Conservation (phyloP, 1,140 invertebrate species). For the Oppia nitens region DNA sequence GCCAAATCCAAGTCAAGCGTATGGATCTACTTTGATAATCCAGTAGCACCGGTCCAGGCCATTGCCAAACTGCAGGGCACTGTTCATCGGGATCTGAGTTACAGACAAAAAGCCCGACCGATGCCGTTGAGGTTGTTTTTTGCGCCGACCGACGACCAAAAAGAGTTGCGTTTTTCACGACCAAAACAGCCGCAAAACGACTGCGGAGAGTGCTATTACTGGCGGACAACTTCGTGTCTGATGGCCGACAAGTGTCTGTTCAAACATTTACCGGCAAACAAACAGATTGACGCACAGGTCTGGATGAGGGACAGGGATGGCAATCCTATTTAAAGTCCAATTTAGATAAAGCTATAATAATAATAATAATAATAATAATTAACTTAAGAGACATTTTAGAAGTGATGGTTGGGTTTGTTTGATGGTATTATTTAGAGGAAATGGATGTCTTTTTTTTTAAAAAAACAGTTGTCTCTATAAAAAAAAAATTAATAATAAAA, state of each 20-base stretch:
- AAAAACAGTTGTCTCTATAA: no score
- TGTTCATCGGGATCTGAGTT: slow-evolving; percentile 1
- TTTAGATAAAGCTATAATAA: no score
- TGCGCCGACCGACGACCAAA: slow-evolving; percentile 16
- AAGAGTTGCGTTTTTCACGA: slow-evolving; percentile 13
- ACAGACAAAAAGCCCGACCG: not conserved
- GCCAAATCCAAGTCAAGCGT: slow-evolving; percentile 8
- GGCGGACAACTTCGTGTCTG: slow-evolving; percentile 16
- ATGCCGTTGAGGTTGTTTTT: slow-evolving; percentile 13
- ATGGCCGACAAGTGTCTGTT: slow-evolving; percentile 6
- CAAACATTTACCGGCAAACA: slow-evolving; percentile 12
- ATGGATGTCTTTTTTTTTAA: no score
- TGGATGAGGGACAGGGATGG: slow-evolving; percentile 18
- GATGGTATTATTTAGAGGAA: no score
- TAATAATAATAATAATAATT: no score
- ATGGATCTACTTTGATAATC: slow-evolving; percentile 17
- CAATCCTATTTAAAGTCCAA: no score
- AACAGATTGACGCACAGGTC: slow-evolving; percentile 16
- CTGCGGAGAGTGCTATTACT: slow-evolving; percentile 17
- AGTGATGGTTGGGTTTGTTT: no score
- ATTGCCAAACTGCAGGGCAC: slow-evolving; percentile 9
- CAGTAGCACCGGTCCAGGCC: slow-evolving; percentile 12
- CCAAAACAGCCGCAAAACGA: slow-evolving; percentile 15
- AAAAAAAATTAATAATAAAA: no score
- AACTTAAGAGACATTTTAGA: no score